phyloP scores from a whole-genome alignment of 1,140 invertebrate genomes.

The Calephelis nemesis region DNA sequence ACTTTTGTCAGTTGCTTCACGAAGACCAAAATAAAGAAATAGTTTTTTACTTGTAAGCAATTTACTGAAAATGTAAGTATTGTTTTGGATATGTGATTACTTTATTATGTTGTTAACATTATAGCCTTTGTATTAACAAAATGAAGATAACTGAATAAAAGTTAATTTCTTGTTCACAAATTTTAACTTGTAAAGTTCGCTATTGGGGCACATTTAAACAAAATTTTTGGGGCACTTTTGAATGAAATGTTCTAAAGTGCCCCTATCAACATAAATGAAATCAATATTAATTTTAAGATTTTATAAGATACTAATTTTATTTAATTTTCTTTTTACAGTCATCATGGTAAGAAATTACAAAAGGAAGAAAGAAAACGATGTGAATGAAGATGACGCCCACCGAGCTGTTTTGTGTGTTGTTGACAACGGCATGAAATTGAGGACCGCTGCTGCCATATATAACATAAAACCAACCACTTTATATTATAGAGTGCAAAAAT shows the following conservation, averaged over 20 bases:
- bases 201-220: constrained; percentile 15
- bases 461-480: constrained; percentile 16
- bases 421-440: constrained; percentile 4
- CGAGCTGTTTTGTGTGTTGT: constrained; percentile 17
- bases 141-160: neutral
- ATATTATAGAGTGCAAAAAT: constrained; percentile 8
- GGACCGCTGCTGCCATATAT: constrained; percentile 13
- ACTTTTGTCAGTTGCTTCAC: neutral
- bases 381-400: constrained; percentile 3
- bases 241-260: constrained; percentile 17
- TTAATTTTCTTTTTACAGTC: neutral
- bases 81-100: neutral
- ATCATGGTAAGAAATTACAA: constrained; percentile 16
- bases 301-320: neutral
- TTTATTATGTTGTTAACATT: neutral
- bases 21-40: neutral
- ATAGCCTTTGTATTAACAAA: constrained; percentile 6
- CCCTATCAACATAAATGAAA: neutral
- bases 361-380: constrained; percentile 11
- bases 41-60: constrained; percentile 2
- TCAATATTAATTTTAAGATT: neutral
- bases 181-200: neutral
- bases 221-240: constrained; percentile 7
- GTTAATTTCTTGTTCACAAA: neutral
- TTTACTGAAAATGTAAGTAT: neutral